Evolutionary conservation across 2,888 invertebrate genomes (phyloP).

Genomic region (Nasonovia ribisnigri): DNA sequence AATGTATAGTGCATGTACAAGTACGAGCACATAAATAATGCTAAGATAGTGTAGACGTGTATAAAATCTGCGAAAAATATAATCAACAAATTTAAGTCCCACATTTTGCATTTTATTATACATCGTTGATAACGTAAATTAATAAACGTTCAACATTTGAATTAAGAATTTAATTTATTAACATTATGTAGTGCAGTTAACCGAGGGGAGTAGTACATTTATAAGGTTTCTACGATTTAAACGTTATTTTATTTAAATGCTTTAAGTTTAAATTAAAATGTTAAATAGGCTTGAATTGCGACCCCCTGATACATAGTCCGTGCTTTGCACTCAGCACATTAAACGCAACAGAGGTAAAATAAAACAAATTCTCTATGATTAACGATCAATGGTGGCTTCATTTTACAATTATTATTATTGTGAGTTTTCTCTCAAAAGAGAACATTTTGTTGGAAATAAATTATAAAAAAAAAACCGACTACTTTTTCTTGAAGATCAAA

Average conservation of each 20-base stretch:
- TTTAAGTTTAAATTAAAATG: background rate
- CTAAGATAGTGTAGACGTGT: background rate
- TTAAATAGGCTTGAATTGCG: background rate
- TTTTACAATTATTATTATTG: background rate
- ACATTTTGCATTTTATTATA: background rate
- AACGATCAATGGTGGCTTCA: background rate
- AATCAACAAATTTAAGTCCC: background rate
- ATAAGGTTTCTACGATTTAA: background rate
- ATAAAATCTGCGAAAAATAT: background rate
- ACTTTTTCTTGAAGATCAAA: background rate
- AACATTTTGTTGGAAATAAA: background rate
- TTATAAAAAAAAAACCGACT: background rate
- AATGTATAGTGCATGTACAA: too few species aligned
- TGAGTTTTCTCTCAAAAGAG: background rate
- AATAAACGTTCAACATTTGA: background rate
- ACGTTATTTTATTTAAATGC: background rate
- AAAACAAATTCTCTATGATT: background rate
- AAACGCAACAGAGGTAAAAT: background rate
- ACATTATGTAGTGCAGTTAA: background rate
- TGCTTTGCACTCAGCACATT: background rate
- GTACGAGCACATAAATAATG: background rate
- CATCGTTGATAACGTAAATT: background rate
- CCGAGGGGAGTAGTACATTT: background rate
- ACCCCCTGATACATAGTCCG: background rate
- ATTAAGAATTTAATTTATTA: background rate